Percentiles rank a stretch among this genome's conserved stretches.
Conservation (phyloP, 2,113 vertebrate genomes). For the Protobothrops mucrosquamatus region DNA sequence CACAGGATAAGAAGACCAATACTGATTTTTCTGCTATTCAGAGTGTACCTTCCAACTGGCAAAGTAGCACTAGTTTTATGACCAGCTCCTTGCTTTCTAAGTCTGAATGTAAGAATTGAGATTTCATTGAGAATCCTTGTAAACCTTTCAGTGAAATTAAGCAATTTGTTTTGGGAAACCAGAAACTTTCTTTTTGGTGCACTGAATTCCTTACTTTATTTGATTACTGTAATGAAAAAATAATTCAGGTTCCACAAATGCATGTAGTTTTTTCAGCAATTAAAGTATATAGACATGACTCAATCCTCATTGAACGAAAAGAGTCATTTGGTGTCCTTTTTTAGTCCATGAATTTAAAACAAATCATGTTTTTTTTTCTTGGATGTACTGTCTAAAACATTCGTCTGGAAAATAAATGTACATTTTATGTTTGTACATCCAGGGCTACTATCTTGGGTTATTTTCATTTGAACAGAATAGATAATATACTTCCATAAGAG, state of each 20-base stretch:
- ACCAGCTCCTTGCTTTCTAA: slow-evolving; percentile 72
- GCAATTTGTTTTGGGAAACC: neutral
- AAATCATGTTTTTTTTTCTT: neutral
- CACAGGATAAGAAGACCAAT: slow-evolving; percentile 77
- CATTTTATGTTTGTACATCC: neutral
- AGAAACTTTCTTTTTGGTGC: neutral
- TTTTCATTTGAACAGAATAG: neutral
- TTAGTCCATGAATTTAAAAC: no score
- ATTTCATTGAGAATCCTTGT: neutral
- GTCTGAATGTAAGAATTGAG: slow-evolving; percentile 77
- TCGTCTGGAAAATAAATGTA: neutral
- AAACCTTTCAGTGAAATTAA: neutral
- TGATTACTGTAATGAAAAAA: neutral
- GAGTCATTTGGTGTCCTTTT: neutral
- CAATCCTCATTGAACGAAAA: neutral
- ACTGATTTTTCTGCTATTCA: slow-evolving; percentile 65
- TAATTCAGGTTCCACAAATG: neutral
- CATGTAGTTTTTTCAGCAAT: neutral
- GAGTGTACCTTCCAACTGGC: slow-evolving; percentile 69
- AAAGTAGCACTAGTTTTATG: slow-evolving; percentile 61
- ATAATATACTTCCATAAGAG: no score
- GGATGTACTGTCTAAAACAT: neutral
- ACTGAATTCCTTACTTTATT: slow-evolving; percentile 14
- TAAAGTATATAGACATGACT: neutral
- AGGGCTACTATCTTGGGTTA: neutral